These are phyloP conservation scores for Steinernema carpocapsae DNA, from an alignment of 2,888 invertebrate genomes.

Conservation along the genomic window DNA sequence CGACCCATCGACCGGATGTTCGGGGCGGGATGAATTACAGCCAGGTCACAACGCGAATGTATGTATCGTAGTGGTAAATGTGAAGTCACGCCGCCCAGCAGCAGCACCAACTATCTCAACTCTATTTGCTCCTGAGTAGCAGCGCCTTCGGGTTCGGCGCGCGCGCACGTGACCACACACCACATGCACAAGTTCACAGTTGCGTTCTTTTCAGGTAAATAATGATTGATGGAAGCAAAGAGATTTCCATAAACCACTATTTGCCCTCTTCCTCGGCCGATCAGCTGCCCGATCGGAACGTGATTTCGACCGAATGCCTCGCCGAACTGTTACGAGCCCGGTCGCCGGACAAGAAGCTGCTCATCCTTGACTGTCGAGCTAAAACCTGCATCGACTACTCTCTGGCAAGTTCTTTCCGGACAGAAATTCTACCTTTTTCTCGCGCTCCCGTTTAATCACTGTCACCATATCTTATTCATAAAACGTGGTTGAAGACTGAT, in stretches of 20 bases:
- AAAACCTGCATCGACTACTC: slow-evolving; percentile 26
- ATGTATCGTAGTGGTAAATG: slow-evolving; percentile 35
- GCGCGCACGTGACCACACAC: slow-evolving; percentile 30
- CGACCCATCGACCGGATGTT: slow-evolving; percentile 32
- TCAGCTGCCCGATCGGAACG: slow-evolving; percentile 27
- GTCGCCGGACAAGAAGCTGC: slow-evolving; percentile 30
- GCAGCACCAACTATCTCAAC: slow-evolving; percentile 11
- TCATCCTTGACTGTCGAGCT: slow-evolving; percentile 26
- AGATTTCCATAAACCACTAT: slow-evolving; percentile 27
- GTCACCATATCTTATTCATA: neutral
- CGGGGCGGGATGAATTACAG: slow-evolving; percentile 34
- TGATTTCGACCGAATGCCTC: slow-evolving; percentile 24
- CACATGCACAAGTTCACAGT: neutral
- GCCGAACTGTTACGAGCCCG: slow-evolving; percentile 27
- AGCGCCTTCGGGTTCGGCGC: slow-evolving; percentile 31
- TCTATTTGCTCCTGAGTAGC: slow-evolving; percentile 17
- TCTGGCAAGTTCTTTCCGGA: neutral
- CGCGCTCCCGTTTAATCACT: neutral
- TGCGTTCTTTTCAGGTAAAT: slow-evolving; percentile 12
- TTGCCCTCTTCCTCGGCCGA: slow-evolving; percentile 30
- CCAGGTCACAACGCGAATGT: slow-evolving; percentile 34
- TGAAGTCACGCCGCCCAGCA: slow-evolving; percentile 32
- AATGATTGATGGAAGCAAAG: slow-evolving; percentile 29
- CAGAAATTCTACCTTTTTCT: neutral
- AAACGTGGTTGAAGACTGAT: slow-evolving; percentile 5